phyloP scores from a whole-genome alignment of 2,888 invertebrate genomes.

The Sarcophaga subvicina region DNA sequence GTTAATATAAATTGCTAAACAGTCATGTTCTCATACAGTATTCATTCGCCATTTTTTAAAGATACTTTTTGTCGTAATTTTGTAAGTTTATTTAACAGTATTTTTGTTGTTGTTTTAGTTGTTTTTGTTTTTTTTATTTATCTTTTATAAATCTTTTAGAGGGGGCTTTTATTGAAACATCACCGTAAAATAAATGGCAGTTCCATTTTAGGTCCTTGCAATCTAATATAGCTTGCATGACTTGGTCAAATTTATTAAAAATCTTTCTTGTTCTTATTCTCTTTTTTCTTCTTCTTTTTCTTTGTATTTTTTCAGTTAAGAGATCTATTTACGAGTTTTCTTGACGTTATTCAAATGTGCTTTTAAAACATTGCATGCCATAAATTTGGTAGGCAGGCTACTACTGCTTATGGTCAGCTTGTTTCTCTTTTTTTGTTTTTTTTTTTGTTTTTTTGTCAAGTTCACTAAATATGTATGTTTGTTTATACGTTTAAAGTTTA shows the following conservation, averaged over 20 bases:
- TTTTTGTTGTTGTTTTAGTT: not conserved
- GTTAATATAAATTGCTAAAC: no score
- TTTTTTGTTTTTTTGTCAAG: constrained; percentile 50
- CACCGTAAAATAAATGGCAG: constrained; percentile 49
- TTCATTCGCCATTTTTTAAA: not conserved
- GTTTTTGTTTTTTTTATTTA: constrained; percentile 38
- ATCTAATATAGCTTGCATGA: constrained; percentile 62
- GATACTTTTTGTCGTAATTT: constrained; percentile 3
- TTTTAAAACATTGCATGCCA: constrained; percentile 63
- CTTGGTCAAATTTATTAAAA: constrained; percentile 66
- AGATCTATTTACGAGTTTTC: constrained; percentile 50
- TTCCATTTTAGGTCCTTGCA: constrained; percentile 58
- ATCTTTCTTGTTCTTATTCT: constrained; percentile 26
- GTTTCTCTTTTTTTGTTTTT: constrained; percentile 8
- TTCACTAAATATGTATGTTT: constrained; percentile 47
- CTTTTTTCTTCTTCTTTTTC: constrained; percentile 15
- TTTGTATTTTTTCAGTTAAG: constrained; percentile 12
- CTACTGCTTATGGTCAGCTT: constrained; percentile 14
- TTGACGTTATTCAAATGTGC: constrained; percentile 31
- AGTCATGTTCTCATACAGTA: no score
- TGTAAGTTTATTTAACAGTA: constrained; percentile 34
- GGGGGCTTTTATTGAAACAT: constrained; percentile 67
- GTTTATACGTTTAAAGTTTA: not conserved
- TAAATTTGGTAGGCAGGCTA: constrained; percentile 49
- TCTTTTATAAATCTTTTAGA: constrained; percentile 60